Evolutionary conservation across 2,797 vertebrate species (phyloP), one percentile per base, ranked within the genome.

Genomic region (Mionectes olivaceus): DNA sequence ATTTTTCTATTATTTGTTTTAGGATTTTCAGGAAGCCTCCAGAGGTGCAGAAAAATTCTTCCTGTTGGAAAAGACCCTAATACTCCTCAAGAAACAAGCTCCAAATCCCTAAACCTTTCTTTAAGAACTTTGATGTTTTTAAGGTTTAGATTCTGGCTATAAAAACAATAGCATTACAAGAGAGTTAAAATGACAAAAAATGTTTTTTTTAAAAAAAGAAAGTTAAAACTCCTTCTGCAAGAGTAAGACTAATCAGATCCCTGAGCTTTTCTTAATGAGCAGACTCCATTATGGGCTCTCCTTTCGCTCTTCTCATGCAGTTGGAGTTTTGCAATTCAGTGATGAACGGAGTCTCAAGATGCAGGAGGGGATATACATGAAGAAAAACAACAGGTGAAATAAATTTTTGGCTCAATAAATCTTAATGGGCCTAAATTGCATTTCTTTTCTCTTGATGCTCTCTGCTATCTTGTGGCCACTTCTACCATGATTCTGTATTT

Each of bases 1-100:
- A 96, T 97, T 98, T 98, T 98, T 98, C 97, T 96, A 97, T 98
- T 98, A 98, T 98, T 98, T 98, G 98, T 97, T 97, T 98, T 96
- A 97, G 96, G 96, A 97, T 96, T 95, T 96, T 92, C 95, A 75
- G 84, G 89, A 95, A 96, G 92, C 81, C 97, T 97, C 94, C 56
- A 95, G 95, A 97, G 96, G 88, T 80, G 79, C 13, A 80, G 91
- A 77, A 95, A 96, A 94, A 95, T 91, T 95, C 89, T 96, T 89
- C 82, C 93, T 78, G 85, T 90, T 89, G 94, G 96, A 92, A 94
- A 60, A 25, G 65, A 74, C 85, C 87, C 79, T 74, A 93, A 96
- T 50, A 89, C 71, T 74, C 69, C 71, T 82, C 92, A 96, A 87
- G 93, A 95, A 94, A 83, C 67, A 59, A 91, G 84, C 76, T 47